Base-by-base conservation (phyloP, 2,888 invertebrate genomes). In the Aphidoletes aphidimyza region DNA sequence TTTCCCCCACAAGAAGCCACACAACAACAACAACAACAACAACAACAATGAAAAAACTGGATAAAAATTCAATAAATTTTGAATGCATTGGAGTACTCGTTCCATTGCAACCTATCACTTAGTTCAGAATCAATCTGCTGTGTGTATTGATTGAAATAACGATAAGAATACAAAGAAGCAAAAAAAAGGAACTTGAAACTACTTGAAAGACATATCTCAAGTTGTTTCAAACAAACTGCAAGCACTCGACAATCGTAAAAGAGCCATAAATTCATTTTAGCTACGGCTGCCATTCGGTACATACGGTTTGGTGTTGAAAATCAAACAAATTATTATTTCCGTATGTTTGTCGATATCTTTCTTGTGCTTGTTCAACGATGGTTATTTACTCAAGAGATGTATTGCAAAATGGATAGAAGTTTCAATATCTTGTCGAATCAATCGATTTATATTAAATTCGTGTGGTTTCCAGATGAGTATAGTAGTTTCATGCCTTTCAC, bases 301-400 rank as follows among this genome's bases (percentile, higher is more conserved):
- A n/a, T n/a, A n/a, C n/a, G n/a, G n/a, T 69, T 69, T 30, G 69
- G 30, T 69, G 69, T 30, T 30, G 19, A 69, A 69, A 69, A 30
- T 69, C 69, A 30, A 69, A 69, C 34, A 69, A 30, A 30, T 22
- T 54, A 54, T 17, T 17, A 14, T 54, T 3, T 54, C 3, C 19
- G 54, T 22, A 22, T 54, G 3, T 26, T 54, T 26, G 54, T 39
- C 39, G 39, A 39, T 39, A 39, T 39, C 11, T 39, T 39, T 8
- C 39, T 8, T 39, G 39, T 11, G 6, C 11, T 39, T 11, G 39
- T 39, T 8, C 6, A 8, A 39, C 39, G 39, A 39, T 8, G 39
- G 5, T 39, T 11, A 39, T 39, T 8, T 11, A 39, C 11, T 11
- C 5, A 39, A 39, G 11, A 39, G 11, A 39, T 39, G 6, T 39